phyloP scores from a whole-genome alignment of 2,888 invertebrate genomes.

The Dorcus hopei region DNA sequence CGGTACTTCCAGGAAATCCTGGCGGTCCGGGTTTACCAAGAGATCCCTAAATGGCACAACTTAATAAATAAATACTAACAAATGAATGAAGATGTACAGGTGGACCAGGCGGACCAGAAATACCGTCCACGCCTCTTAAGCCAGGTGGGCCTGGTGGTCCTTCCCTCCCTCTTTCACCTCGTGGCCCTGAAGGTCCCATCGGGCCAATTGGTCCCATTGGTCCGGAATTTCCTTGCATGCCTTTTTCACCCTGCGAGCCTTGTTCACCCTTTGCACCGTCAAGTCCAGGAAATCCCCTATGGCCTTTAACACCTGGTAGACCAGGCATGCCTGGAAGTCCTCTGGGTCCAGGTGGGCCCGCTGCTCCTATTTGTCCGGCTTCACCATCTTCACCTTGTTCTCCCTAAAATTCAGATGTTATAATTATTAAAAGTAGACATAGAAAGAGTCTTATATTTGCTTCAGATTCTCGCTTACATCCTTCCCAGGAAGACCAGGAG shows the following conservation, averaged over 20 bases:
- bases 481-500: constrained; percentile 70
- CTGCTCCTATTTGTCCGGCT: constrained; percentile 66
- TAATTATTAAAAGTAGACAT: neutral
- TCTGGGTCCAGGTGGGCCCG: constrained; percentile 70
- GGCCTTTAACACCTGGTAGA: constrained; percentile 78
- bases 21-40: constrained; percentile 81
- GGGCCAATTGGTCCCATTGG: constrained; percentile 71
- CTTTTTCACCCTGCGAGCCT: constrained; percentile 74
- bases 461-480: constrained; percentile 55
- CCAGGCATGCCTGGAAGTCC: constrained; percentile 75
- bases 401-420: constrained; percentile 55
- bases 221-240: constrained; percentile 63
- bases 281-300: constrained; percentile 74
- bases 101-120: constrained; percentile 72
- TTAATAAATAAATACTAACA: neutral
- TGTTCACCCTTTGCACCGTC: constrained; percentile 82
- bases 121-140: constrained; percentile 75
- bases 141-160: constrained; percentile 77
- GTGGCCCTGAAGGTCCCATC: constrained; percentile 70
- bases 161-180: constrained; percentile 83
- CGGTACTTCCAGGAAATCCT: constrained; percentile 80
- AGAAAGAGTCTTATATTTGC: too few relatives aligned
- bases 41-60: constrained; percentile 56
- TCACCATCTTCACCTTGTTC: constrained; percentile 78
- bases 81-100: constrained; percentile 53